Evolutionary conservation across 2,113 vertebrate genomes (phyloP).

Genomic region (Phainopepla nitens): DNA sequence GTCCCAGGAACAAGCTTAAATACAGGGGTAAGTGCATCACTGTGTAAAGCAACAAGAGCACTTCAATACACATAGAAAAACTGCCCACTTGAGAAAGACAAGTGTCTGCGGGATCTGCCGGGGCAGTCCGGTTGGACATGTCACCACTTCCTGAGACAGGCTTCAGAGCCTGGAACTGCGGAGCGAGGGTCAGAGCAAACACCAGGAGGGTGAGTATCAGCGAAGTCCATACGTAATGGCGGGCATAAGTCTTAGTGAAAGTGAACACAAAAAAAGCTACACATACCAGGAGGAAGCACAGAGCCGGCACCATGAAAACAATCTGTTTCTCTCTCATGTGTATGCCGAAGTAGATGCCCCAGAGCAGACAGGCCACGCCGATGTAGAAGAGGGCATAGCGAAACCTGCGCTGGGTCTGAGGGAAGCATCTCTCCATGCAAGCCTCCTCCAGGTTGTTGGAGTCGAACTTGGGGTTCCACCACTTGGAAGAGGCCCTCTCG

Average conservation of each 20-base stretch:
- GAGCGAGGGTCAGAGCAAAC: conserved; percentile 86
- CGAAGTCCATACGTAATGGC: conserved; percentile 85
- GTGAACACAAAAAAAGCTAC: conserved; percentile 88
- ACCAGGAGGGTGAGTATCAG: conserved; percentile 85
- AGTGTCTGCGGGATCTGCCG: conserved; percentile 20
- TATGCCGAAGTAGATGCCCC: conserved; percentile 87
- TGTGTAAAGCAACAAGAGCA: conserved; percentile 91
- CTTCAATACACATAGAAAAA: conserved; percentile 94
- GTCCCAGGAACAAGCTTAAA: conserved; percentile 87
- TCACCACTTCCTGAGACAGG: conserved; percentile 67
- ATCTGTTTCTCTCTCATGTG: conserved; percentile 77
- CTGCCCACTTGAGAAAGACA: conserved; percentile 93
- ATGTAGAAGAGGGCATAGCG: conserved; percentile 93
- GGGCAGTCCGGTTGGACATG: conserved; percentile 61
- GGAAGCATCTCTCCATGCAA: conserved; percentile 94
- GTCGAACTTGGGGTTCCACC: conserved; percentile 98
- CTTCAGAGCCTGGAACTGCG: conserved; percentile 80
- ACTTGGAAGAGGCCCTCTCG: conserved; percentile 90
- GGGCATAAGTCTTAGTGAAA: conserved; percentile 84
- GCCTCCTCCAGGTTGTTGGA: conserved; percentile 93
- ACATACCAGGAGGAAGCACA: conserved; percentile 83
- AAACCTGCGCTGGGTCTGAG: conserved; percentile 93
- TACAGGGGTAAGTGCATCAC: conserved; percentile 95
- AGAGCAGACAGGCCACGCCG: conserved; percentile 83
- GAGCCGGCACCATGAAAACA: conserved; percentile 80